A percentile compares a stretch with the other conserved stretches of the same genome.
Conservation (phyloP, 2,888 invertebrate genomes). For the Ormia ochracea region DNA sequence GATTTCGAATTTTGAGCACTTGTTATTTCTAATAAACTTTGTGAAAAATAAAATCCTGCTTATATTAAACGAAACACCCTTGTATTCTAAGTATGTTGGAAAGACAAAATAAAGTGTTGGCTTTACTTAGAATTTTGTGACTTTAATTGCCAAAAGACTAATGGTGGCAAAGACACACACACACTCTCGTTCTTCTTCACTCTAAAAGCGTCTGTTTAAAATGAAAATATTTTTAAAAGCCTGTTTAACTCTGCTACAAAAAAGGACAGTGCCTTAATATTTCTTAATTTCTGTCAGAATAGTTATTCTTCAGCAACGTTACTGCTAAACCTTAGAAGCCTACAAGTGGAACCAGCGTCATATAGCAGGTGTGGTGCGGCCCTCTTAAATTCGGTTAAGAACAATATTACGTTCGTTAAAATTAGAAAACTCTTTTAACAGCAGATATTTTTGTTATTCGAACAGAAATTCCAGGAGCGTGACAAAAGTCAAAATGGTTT, state of each 20-base stretch:
- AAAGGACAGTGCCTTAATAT: slow-evolving; percentile 40
- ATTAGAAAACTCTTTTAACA: slow-evolving; percentile 39
- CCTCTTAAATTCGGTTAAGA: slow-evolving; percentile 44
- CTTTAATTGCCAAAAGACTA: slow-evolving; percentile 62
- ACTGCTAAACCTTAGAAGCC: slow-evolving; percentile 2
- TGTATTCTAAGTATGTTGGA: background rate
- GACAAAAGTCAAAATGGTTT: slow-evolving; percentile 9
- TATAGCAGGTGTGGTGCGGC: slow-evolving; percentile 56
- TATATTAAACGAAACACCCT: background rate
- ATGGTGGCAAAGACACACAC: slow-evolving; percentile 49
- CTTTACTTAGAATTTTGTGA: slow-evolving; percentile 58
- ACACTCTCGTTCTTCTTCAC: background rate
- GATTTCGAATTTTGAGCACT: no score
- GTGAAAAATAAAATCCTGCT: no score
- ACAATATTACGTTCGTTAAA: slow-evolving; percentile 62
- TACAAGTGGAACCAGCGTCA: slow-evolving; percentile 14
- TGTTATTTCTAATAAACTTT: no score
- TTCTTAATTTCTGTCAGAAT: background rate
- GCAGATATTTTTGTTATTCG: slow-evolving; percentile 36
- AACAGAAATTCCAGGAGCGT: background rate
- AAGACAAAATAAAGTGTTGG: slow-evolving; percentile 58
- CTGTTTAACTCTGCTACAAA: background rate
- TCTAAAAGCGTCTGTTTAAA: background rate
- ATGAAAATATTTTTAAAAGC: slow-evolving; percentile 7
- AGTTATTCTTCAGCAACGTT: background rate